These are phyloP conservation scores for Temnothorax rugatulus DNA, from an alignment of 2,888 invertebrate genomes.

Conservation along the genomic window DNA sequence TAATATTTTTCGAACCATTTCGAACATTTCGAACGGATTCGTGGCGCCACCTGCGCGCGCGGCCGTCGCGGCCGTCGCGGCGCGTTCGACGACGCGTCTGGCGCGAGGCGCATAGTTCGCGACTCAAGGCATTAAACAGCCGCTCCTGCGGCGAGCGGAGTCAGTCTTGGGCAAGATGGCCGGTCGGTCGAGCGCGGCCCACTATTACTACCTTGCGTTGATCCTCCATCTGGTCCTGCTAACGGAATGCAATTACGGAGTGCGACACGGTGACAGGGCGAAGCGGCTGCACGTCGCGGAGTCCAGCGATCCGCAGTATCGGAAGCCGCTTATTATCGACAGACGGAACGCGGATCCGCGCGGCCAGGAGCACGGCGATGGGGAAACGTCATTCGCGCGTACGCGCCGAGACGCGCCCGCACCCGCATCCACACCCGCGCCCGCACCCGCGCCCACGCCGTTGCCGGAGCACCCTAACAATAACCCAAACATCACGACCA, in stretches of 20 bases:
- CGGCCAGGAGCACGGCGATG: conserved; percentile 57
- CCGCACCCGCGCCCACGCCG: background rate
- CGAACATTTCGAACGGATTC: background rate
- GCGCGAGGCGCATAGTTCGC: background rate
- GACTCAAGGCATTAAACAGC: conserved; percentile 39
- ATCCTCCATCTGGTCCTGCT: conserved; percentile 78
- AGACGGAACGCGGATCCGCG: conserved; percentile 55
- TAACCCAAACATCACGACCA: conserved; percentile 81
- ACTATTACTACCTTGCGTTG: conserved; percentile 76
- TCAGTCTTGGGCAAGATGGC: conserved; percentile 85
- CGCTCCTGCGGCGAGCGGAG: conserved; percentile 65
- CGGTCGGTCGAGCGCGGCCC: conserved; percentile 82
- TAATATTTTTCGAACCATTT: background rate
- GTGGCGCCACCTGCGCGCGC: background rate
- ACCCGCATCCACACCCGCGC: no score
- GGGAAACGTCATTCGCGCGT: conserved; percentile 78
- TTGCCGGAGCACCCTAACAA: conserved; percentile 66
- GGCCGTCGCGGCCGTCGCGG: background rate
- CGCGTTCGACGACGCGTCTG: background rate
- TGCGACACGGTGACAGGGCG: conserved; percentile 77
- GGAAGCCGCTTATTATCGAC: conserved; percentile 75
- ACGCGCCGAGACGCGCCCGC: conserved; percentile 75
- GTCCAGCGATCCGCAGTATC: conserved; percentile 62
- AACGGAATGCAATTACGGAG: conserved; percentile 77
- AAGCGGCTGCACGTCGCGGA: conserved; percentile 75